Percentiles rank a stretch among this genome's conserved stretches.
These are phyloP conservation scores for Homarus americanus DNA, from an alignment of 1,140 invertebrate genomes.

Conservation along the genomic window DNA sequence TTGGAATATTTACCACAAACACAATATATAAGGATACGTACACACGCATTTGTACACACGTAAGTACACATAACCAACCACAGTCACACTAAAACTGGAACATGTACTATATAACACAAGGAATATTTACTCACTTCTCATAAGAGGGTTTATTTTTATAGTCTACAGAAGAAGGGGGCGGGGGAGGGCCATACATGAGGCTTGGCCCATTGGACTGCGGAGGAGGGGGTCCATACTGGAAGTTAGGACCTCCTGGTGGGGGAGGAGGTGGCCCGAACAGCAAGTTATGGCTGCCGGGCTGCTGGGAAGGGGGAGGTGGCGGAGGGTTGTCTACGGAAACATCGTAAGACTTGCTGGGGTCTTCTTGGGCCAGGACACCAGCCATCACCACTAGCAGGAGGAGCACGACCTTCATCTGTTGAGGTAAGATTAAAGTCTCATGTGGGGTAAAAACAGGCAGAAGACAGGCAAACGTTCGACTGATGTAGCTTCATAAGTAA, in stretches of 20 bases:
- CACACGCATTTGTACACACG: not conserved
- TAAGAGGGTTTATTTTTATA: not conserved
- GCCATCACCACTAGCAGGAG: not conserved
- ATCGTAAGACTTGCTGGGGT: not conserved
- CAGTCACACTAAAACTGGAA: no score
- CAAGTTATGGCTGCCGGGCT: not conserved
- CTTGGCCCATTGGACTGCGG: not conserved
- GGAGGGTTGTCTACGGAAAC: not conserved
- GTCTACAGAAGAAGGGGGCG: not conserved
- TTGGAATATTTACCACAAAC: no score
- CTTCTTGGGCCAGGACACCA: not conserved
- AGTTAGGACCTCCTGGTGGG: not conserved
- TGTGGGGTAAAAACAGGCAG: no score
- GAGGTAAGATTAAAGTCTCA: no score
- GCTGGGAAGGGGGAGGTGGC: not conserved
- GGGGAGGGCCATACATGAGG: not conserved
- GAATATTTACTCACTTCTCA: not conserved
- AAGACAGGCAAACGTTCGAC: no score
- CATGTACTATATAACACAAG: not conserved
- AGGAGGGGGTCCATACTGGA: not conserved
- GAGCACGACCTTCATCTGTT: not conserved
- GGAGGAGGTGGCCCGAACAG: not conserved
- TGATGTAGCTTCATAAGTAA: no score
- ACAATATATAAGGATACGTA: no score
- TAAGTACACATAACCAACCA: no score